These are phyloP conservation scores for Temnothorax ravouxi DNA, from an alignment of 2,888 invertebrate genomes.

Conservation along the genomic window DNA sequence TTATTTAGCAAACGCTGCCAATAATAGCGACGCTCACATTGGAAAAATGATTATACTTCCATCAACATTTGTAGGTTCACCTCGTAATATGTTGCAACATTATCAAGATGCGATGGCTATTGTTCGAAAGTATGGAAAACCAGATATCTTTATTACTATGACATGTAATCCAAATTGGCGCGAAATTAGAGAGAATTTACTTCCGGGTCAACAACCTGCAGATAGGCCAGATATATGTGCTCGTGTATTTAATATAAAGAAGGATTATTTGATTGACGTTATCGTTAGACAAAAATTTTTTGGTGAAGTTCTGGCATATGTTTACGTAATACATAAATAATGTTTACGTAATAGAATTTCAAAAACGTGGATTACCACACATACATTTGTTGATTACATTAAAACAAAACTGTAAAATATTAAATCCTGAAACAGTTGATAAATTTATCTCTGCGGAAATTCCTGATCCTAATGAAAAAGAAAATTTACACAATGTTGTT, in stretches of 20 bases:
- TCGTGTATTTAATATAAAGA: background rate
- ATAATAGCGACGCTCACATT: background rate
- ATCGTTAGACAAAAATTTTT: too few relatives aligned
- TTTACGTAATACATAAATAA: too few relatives aligned
- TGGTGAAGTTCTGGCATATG: too few relatives aligned
- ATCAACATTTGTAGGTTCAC: background rate
- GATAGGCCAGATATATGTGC: background rate
- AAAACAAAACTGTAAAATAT: too few relatives aligned
- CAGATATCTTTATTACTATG: background rate
- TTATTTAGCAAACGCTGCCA: background rate
- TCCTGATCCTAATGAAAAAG: too few relatives aligned
- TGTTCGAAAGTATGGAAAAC: background rate
- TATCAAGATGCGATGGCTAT: background rate
- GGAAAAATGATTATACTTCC: background rate
- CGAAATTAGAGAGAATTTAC: background rate
- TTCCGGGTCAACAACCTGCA: background rate
- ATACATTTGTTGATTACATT: too few relatives aligned
- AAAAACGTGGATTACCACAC: too few relatives aligned
- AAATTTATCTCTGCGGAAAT: too few relatives aligned
- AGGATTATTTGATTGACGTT: too few relatives aligned
- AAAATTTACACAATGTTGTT: too few relatives aligned
- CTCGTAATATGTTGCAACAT: background rate
- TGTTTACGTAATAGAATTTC: too few relatives aligned
- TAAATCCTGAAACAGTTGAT: too few relatives aligned
- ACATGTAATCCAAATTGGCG: background rate